Conservation (phyloP, 2,113 vertebrate species). For the Megalops atlanticus region DNA sequence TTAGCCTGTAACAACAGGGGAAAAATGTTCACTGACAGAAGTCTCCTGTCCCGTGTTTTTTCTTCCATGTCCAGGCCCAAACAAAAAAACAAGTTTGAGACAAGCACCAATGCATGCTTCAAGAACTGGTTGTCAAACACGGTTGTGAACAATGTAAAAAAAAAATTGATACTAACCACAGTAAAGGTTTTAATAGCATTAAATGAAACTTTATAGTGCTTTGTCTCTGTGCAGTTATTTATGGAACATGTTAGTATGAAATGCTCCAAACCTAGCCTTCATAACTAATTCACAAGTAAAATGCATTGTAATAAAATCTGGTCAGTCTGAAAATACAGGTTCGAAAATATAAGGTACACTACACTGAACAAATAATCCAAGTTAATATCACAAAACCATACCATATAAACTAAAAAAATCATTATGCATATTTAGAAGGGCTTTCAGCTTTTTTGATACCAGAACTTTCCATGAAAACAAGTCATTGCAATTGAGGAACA, state of each 20-base stretch:
- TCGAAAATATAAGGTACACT: background rate
- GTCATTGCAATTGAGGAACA: too few species aligned
- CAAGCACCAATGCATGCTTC: too few species aligned
- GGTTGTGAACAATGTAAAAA: background rate
- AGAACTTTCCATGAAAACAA: too few species aligned
- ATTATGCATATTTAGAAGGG: background rate
- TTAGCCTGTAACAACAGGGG: too few species aligned
- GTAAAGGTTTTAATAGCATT: background rate
- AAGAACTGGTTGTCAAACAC: too few species aligned
- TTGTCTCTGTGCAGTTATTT: background rate
- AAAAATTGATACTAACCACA: background rate
- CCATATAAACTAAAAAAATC: background rate
- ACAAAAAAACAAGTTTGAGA: too few species aligned
- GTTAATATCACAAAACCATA: background rate
- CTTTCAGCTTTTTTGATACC: background rate
- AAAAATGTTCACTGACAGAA: too few species aligned
- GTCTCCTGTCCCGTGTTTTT: too few species aligned
- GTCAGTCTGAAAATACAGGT: background rate
- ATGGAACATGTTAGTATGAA: background rate
- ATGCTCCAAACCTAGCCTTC: background rate
- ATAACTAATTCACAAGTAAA: background rate
- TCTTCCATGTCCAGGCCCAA: too few species aligned
- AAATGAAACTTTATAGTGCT: too few species aligned
- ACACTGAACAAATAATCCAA: background rate
- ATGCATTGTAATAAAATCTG: background rate